A percentile compares a stretch with the other conserved stretches of the same genome.
phyloP scores from a whole-genome alignment of 2,113 vertebrate species.

The Melanerpes formicivorus region DNA sequence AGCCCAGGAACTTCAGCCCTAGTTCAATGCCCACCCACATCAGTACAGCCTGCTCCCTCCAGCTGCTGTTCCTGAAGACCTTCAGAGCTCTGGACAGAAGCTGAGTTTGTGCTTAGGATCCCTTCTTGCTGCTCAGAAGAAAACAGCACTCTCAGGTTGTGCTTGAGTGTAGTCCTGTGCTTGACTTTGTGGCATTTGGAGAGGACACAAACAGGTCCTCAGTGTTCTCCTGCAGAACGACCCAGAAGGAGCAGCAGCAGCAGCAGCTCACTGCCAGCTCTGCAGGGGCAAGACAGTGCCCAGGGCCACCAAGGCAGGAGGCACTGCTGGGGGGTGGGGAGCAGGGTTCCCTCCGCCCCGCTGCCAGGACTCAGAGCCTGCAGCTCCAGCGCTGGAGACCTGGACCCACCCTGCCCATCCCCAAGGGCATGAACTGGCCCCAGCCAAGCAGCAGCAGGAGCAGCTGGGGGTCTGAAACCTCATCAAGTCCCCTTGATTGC shows the following conservation, averaged over 20 bases:
- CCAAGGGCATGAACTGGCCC: fast-evolving
- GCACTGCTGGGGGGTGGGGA: neutral
- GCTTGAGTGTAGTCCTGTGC: slow-evolving; percentile 20
- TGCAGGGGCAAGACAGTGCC: neutral
- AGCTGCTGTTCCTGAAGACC: neutral
- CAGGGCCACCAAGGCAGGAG: neutral
- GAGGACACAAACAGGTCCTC: fast-evolving
- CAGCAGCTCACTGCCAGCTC: neutral
- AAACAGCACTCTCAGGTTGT: neutral
- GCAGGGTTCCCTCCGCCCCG: fast-evolving
- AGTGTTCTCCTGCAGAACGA: neutral
- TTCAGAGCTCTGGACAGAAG: neutral
- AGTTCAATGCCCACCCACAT: fast-evolving
- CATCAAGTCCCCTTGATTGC: fast-evolving
- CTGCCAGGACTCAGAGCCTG: fast-evolving
- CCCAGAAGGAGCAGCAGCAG: neutral
- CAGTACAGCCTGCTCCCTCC: neutral
- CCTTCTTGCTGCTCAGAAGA: neutral
- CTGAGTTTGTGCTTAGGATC: neutral
- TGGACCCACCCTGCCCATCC: neutral
- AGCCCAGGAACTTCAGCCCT: neutral
- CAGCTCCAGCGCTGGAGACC: neutral
- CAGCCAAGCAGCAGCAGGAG: neutral
- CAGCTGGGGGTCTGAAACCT: fast-evolving
- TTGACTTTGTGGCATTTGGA: neutral